Conservation (phyloP, 2,888 invertebrate species). For the Andrena marginata region DNA sequence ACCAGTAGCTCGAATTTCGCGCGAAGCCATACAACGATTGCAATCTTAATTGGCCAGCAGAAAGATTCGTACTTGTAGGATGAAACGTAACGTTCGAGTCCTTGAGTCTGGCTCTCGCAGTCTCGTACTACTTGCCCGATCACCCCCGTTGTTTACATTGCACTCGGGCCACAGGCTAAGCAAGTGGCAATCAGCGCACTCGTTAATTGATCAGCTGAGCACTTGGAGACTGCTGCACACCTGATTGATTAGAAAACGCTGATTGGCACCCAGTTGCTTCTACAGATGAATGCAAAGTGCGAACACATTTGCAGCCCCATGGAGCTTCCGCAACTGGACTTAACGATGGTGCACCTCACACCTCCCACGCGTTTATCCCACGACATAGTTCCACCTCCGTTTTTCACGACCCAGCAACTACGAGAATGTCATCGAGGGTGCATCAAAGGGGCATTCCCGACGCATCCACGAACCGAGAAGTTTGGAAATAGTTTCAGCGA, state of each 20-base stretch:
- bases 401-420: too few relatives aligned
- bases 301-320: neutral
- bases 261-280: neutral
- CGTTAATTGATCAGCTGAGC: slow-evolving; percentile 24
- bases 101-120: slow-evolving; percentile 15
- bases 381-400: neutral
- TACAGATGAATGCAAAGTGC: neutral
- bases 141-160: neutral
- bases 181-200: slow-evolving; percentile 32
- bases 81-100: neutral
- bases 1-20: neutral
- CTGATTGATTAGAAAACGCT: slow-evolving; percentile 34
- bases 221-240: neutral
- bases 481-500: slow-evolving; percentile 41
- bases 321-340: neutral
- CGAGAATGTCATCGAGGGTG: neutral
- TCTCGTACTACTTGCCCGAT: slow-evolving; percentile 36
- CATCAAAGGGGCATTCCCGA: slow-evolving; percentile 20
- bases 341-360: neutral
- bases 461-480: slow-evolving; percentile 2
- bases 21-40: neutral
- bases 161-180: slow-evolving; percentile 21
- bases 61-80: neutral
- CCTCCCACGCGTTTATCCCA: neutral
- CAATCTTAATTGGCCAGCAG: neutral